Conservation (phyloP, 2,797 vertebrate genomes). For the Poeciliopsis infans region DNA sequence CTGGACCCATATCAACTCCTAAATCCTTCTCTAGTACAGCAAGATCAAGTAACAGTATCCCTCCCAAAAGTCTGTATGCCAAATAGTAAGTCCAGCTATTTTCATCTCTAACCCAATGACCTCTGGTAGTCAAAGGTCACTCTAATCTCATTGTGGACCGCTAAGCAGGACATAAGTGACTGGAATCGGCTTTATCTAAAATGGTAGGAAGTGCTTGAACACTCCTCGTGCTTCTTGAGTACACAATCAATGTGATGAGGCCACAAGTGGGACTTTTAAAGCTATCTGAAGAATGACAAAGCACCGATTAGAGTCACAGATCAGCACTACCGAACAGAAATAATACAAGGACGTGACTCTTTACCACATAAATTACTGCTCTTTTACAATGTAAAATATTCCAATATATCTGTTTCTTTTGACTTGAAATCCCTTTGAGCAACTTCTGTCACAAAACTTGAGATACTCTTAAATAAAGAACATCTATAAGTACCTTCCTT, state of each 20-base stretch:
- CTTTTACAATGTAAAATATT: neutral
- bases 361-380: neutral
- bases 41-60: conserved; percentile 43
- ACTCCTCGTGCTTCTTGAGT: conserved; percentile 30
- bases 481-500: neutral
- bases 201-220: conserved; percentile 56
- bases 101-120: conserved; percentile 53
- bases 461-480: neutral
- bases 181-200: conserved; percentile 60
- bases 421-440: neutral
- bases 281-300: conserved; percentile 1
- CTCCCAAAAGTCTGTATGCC: conserved; percentile 19
- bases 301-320: neutral
- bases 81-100: conserved; percentile 63
- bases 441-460: neutral
- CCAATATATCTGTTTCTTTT: neutral
- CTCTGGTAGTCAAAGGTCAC: conserved; percentile 46
- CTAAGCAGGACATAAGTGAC: conserved; percentile 68
- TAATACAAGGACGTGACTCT: neutral
- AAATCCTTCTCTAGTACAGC: conserved; percentile 20
- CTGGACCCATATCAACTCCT: conserved; percentile 23
- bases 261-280: conserved; percentile 1
- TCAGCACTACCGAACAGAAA: neutral
- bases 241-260: conserved; percentile 34
- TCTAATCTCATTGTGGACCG: conserved; percentile 69